phyloP scores from a whole-genome alignment of 2,113 vertebrate species.

The Caloenas nicobarica region DNA sequence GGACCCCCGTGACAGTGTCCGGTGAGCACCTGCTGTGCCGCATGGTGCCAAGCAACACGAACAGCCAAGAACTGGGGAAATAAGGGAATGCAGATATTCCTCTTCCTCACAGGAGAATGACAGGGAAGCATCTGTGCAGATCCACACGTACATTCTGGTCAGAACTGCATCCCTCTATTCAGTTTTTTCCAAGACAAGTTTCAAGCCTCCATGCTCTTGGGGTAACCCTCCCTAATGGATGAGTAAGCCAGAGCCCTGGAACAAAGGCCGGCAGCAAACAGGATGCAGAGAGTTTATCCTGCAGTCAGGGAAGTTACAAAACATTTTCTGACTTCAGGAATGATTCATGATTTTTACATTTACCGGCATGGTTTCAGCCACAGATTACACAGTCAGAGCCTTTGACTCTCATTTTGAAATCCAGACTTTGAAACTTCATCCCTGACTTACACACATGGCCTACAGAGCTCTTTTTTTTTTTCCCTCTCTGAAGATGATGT shows the following conservation, averaged over 20 bases:
- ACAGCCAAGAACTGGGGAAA: no score
- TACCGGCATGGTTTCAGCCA: not conserved
- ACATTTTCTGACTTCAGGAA: not conserved
- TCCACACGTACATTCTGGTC: fast-evolving
- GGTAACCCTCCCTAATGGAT: not conserved
- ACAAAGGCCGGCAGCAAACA: constrained; percentile 20
- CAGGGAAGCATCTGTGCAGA: not conserved
- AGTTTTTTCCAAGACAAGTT: not conserved
- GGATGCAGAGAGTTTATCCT: constrained; percentile 4
- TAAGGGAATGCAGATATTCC: not conserved
- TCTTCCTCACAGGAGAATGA: fast-evolving
- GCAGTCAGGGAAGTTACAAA: not conserved
- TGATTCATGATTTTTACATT: not conserved
- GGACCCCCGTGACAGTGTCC: no score
- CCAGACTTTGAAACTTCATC: not conserved
- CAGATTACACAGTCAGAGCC: not conserved
- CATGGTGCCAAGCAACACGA: no score
- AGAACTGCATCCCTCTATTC: fast-evolving
- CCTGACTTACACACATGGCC: not conserved
- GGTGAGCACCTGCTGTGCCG: no score
- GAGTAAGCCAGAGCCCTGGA: not conserved
- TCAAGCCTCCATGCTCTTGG: not conserved
- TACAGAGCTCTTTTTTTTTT: fast-evolving
- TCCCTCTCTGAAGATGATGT: not conserved
- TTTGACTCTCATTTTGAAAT: not conserved